Base-by-base conservation (phyloP, 2,797 vertebrate species). In the Poliocrania exsul region DNA sequence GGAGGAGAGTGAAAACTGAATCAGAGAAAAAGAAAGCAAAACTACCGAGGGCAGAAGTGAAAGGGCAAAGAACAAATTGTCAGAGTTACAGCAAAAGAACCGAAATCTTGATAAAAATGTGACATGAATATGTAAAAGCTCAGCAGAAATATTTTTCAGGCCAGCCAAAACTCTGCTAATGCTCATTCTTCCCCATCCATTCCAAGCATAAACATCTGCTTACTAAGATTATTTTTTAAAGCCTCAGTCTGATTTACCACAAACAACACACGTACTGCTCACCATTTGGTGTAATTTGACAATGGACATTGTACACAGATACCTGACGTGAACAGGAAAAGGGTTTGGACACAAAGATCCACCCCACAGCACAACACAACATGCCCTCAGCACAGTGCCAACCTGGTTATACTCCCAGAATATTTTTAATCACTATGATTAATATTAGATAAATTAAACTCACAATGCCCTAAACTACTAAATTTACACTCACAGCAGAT, bases 11-110 rank as follows among this genome's bases (percentile, higher is more conserved):
- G 26, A 91, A 92, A 95, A 92, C n/a, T 42, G 74, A 80, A 92
- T 72, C 54, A 75, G 40, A 80, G 53, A 49, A 95, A 95, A 14
- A 79, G 88, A 94, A 94, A 95, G 56, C 31, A 94, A 95, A 95
- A 92, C 66, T 44, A 44, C n/a, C 10, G n/a, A 65, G 49, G 70
- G 54, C 26, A 49, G 81, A 86, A 92, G 56, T n/a, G 33, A 95
- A 93, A 91, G 44, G 57, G 64, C 60, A 79, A 82, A 90, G 44
- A 83, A 77, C 31, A 73, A 93, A 70, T 28, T 46, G 6, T 3
- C 38, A 58, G 53, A 58, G n/a, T 37, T 26, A 62, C 5, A 14
- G 60, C 20, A 57, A 61, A 93, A 72, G 19, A 77, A 86, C 0
- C 69, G 15, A 86, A 90, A 87, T 9, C 23, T 56, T 44, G 50